phyloP scores from a whole-genome alignment of 2,888 invertebrate species.

The Tenthredo notha region DNA sequence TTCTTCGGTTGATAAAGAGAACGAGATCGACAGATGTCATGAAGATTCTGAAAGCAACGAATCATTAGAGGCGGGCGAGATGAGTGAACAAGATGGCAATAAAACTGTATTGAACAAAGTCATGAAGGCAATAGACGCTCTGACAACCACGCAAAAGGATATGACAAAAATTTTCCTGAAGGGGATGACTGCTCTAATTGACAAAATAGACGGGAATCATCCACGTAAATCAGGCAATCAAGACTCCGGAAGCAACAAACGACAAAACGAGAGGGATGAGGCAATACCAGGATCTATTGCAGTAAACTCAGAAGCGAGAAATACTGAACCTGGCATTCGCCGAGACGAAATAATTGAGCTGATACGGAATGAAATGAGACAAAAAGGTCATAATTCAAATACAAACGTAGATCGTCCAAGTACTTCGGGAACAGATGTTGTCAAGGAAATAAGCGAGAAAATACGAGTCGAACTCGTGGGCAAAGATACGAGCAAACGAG shows the following conservation, averaged over 20 bases:
- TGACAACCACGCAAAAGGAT: background rate
- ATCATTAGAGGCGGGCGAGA: background rate
- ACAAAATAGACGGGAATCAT: background rate
- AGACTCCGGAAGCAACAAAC: background rate
- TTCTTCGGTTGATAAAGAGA: background rate
- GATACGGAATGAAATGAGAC: background rate
- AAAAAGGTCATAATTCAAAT: background rate
- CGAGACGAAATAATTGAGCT: background rate
- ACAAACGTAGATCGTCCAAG: background rate
- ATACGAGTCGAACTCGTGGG: background rate
- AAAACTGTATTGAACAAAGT: background rate
- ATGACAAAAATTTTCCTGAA: background rate
- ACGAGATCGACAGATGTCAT: background rate
- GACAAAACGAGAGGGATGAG: background rate
- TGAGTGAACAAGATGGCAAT: background rate
- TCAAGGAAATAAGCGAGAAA: background rate
- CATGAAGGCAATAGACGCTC: background rate
- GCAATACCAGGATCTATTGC: background rate
- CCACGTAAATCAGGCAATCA: background rate
- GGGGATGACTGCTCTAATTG: background rate
- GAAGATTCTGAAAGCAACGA: background rate
- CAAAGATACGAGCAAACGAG: background rate
- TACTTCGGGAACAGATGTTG: background rate
- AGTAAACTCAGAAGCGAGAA: background rate
- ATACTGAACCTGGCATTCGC: background rate